Conservation (phyloP, 2,888 invertebrate species). For the Penaeus monodon region DNA sequence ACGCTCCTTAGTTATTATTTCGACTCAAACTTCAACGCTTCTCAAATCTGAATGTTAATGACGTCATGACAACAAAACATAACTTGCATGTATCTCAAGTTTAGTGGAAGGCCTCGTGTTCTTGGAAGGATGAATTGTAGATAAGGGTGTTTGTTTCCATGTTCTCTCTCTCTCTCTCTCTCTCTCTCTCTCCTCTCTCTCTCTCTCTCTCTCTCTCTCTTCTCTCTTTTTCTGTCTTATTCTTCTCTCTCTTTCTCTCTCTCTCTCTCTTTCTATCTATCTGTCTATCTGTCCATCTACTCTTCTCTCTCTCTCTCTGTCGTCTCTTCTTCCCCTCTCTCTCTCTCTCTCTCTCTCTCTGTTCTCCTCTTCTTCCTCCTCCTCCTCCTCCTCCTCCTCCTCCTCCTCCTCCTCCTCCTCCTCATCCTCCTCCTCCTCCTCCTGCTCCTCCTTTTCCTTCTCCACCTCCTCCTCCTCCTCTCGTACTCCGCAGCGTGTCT, state of each 20-base stretch:
- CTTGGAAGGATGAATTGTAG: too few relatives aligned
- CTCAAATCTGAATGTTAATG: background rate
- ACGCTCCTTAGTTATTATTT: too few relatives aligned
- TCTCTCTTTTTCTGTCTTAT: background rate
- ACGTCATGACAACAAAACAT: conserved; percentile 6
- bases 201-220: conserved; percentile 2
- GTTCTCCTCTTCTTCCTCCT: background rate
- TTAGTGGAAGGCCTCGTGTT: too few relatives aligned
- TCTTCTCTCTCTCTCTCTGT: background rate
- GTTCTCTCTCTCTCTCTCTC: background rate
- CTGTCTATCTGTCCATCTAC: background rate
- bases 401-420: background rate
- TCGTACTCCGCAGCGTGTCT: too few relatives aligned
- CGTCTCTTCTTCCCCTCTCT: background rate
- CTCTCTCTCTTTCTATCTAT: background rate
- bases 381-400: background rate
- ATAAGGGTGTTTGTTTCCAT: too few relatives aligned
- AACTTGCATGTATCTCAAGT: background rate
- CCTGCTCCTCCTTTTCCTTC: too few relatives aligned
- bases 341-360: conserved; percentile 1
- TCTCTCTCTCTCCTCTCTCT: background rate
- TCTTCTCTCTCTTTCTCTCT: background rate
- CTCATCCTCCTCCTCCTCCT: too few relatives aligned
- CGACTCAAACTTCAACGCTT: background rate
- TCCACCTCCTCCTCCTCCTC: too few relatives aligned